Percentiles rank a stretch among this genome's conserved stretches.
These are phyloP conservation scores for Glyphotaelius pellucidus DNA, from an alignment of 2,888 invertebrate species.

Conservation along the genomic window DNA sequence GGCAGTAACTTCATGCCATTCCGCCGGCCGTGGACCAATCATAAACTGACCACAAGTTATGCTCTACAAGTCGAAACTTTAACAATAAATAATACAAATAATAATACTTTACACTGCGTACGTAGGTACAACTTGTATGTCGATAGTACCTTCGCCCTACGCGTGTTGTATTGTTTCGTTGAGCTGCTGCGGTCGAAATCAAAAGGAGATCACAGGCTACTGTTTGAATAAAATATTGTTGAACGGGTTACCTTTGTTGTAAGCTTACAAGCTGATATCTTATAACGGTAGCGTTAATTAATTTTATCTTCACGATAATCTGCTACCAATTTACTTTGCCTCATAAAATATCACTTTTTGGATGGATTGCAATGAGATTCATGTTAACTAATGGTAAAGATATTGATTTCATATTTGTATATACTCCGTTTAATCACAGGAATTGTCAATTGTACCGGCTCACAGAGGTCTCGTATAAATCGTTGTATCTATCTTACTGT, in stretches of 20 bases:
- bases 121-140: neutral
- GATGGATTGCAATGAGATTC: no score
- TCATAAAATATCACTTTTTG: neutral
- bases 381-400: no score
- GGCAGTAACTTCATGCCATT: constrained; percentile 55
- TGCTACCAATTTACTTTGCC: neutral
- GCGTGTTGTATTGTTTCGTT: constrained; percentile 41
- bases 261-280: neutral
- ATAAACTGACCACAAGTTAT: constrained; percentile 52
- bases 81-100: constrained; percentile 44
- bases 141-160: neutral
- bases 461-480: no score
- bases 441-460: no score
- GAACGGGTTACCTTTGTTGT: neutral
- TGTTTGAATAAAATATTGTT: neutral
- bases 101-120: constrained; percentile 30
- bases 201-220: neutral
- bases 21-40: constrained; percentile 50
- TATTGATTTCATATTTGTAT: no score
- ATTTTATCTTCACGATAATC: neutral
- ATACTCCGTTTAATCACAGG: no score
- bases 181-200: constrained; percentile 28
- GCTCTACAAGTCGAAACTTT: constrained; percentile 44
- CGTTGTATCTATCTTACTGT: no score
- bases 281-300: neutral